A percentile compares a stretch with the other conserved stretches of the same genome.
These are phyloP conservation scores for Prionchulus punctatus DNA, from an alignment of 2,888 invertebrate species.

Conservation along the genomic window DNA sequence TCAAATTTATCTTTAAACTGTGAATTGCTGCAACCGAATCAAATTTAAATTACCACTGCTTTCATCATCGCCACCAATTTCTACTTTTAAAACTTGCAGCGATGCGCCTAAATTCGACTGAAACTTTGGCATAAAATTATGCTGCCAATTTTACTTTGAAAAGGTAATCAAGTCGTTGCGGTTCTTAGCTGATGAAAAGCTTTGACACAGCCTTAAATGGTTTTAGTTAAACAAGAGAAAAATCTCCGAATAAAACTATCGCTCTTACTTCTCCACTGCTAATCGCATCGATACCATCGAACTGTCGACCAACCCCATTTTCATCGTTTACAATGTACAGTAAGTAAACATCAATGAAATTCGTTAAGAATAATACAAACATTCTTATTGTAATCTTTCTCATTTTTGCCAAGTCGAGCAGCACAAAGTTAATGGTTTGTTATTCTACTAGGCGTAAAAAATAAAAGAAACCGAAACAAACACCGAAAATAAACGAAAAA, in stretches of 20 bases:
- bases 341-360: too few species aligned
- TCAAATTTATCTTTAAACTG: slow-evolving; percentile 2
- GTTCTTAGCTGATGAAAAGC: slow-evolving; percentile 15
- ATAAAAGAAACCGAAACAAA: too few species aligned
- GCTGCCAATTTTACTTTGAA: slow-evolving; percentile 30
- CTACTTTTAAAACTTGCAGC: slow-evolving; percentile 34
- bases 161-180: slow-evolving; percentile 31
- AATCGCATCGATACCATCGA: slow-evolving; percentile 27
- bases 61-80: slow-evolving; percentile 36
- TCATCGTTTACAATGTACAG: too few species aligned
- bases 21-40: slow-evolving; percentile 1
- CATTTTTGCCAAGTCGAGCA: too few species aligned
- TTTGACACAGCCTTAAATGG: slow-evolving; percentile 1
- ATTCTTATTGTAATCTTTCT: too few species aligned
- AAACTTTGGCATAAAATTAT: not conserved
- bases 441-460: too few species aligned
- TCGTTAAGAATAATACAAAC: too few species aligned
- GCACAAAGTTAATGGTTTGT: too few species aligned
- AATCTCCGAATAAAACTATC: not conserved
- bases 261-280: slow-evolving; percentile 25
- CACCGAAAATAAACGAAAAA: too few species aligned
- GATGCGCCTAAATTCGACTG: slow-evolving; percentile 34
- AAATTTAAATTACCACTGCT: slow-evolving; percentile 27
- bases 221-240: slow-evolving; percentile 10
- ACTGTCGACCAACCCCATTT: slow-evolving; percentile 15